phyloP scores from a whole-genome alignment of 2,113 vertebrate species.

The Campylorhamphus procurvoides region DNA sequence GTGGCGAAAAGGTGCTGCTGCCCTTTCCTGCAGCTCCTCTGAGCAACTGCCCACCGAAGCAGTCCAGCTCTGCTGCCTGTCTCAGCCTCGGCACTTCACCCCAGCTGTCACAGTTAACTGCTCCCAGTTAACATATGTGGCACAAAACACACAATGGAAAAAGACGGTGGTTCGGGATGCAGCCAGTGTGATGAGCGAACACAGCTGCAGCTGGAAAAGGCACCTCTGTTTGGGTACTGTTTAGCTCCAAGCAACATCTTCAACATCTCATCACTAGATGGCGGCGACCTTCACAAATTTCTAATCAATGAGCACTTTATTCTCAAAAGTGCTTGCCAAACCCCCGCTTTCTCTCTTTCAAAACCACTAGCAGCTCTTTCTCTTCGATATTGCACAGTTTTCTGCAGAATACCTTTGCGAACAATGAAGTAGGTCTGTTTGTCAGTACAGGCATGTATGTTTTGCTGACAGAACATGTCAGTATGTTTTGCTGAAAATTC shows the following conservation, averaged over 20 bases:
- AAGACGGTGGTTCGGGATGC: background rate
- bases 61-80: accelerated
- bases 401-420: background rate
- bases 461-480: background rate
- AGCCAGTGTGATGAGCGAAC: background rate
- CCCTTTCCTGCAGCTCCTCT: background rate
- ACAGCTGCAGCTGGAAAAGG: background rate
- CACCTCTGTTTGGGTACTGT: background rate
- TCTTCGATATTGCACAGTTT: background rate
- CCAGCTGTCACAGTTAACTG: background rate
- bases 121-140: background rate
- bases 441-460: background rate
- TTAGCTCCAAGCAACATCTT: slow-evolving; percentile 46
- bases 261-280: slow-evolving; percentile 76
- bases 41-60: background rate
- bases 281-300: slow-evolving; percentile 69
- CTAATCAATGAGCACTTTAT: background rate
- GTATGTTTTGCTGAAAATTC: background rate
- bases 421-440: background rate
- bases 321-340: background rate
- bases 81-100: accelerated
- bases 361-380: background rate
- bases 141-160: background rate
- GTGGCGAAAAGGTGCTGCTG: background rate
- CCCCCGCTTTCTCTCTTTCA: background rate